Conservation (phyloP, 2,113 vertebrate genomes). For the Myrmophylax atrothorax region DNA sequence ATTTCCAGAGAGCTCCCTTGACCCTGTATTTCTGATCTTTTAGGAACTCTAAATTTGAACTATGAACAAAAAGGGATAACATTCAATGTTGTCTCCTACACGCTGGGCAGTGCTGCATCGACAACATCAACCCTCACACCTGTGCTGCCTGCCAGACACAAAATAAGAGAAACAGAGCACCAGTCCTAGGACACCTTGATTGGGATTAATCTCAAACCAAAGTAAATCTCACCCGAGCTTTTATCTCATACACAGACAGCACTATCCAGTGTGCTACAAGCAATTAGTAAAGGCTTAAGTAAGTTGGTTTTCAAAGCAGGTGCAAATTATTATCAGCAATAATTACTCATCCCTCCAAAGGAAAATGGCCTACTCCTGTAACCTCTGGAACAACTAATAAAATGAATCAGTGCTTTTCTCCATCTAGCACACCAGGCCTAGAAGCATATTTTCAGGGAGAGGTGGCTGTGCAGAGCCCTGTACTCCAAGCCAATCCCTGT, state of each 20-base stretch:
- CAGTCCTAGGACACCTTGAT: neutral
- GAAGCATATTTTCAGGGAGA: neutral
- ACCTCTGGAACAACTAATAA: neutral
- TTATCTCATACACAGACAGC: neutral
- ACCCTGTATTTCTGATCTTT: neutral
- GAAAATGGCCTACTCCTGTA: neutral
- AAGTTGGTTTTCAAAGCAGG: neutral
- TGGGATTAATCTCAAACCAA: neutral
- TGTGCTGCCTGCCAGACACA: neutral
- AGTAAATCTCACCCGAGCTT: neutral
- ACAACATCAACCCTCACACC: neutral
- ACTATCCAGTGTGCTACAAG: neutral
- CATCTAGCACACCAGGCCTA: neutral
- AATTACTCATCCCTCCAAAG: neutral
- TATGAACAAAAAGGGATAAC: neutral
- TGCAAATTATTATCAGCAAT: neutral
- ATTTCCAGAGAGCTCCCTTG: neutral
- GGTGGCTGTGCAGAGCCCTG: neutral
- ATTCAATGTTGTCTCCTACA: neutral
- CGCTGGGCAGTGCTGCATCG: neutral
- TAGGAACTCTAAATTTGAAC: neutral
- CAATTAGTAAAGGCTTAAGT: constrained; percentile 10
- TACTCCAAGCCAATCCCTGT: neutral
- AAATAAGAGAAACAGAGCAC: neutral
- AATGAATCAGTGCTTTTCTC: neutral